Evolutionary conservation across 2,888 invertebrate genomes (phyloP), one percentile per base, ranked within the genome.

Genomic region (Pandemis heparana): DNA sequence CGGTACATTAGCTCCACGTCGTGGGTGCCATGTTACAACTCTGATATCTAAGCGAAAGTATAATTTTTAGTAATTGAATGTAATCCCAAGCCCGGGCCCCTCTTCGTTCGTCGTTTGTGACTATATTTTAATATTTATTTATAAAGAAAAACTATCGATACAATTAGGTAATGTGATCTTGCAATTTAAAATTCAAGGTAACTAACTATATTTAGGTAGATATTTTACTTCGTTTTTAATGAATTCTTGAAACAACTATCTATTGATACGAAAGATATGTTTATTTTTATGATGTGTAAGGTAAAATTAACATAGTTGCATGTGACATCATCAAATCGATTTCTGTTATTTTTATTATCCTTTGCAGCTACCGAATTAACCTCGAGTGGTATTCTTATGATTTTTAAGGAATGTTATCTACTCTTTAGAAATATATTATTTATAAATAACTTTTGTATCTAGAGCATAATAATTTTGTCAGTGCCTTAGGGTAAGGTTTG

Each of bases 401-500:
- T 89, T 88, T 88, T 85, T 89, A 92, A 88, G 91, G 87, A 89
- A 90, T 91, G 91, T 92, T 91, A 90, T 90, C 90, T 91, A 91
- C 89, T 89, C 87, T 90, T 89, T 90, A 89, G 86, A 87, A 83
- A 83, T 88, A 86, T 87, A 86, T 90, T 89, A 89, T 90, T 88
- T 90, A 87, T 87, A 84, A 78, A 83, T 85, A 85, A 84, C 82
- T 82, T 85, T 87, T 86, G 83, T 89, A 89, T 83, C 83, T 90
- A 89, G 88, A 83, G 85, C 88, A 87, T 91, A 88, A 92, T 89
- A 85, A 84, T 91, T 92, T 91, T 91, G 86, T 89, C 92, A 92
- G 92, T 92, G 92, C 92, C 92, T 92, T 93, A 90, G 91, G 87
- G 86, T 92, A 90, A 89, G 88, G 85, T 89, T 90, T 87, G 83